Conservation (phyloP, 2,888 invertebrate species). For the Helicoverpa assulta region DNA sequence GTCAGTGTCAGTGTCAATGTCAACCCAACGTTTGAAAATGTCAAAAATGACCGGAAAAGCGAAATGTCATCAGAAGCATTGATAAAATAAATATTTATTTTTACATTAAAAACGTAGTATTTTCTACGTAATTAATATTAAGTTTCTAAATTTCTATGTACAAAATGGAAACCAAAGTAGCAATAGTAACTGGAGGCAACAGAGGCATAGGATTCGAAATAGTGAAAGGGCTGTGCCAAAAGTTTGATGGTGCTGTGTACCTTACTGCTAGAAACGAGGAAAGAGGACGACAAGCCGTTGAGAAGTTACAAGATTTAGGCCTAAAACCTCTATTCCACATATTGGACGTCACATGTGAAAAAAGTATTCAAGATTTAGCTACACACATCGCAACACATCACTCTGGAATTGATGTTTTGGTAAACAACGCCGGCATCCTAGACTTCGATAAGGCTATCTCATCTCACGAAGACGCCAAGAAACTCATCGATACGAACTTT, state of each 20-base stretch:
- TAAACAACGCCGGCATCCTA: slow-evolving; percentile 95
- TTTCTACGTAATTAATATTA: slow-evolving; percentile 73
- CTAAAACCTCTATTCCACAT: slow-evolving; percentile 92
- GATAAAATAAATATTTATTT: slow-evolving; percentile 76
- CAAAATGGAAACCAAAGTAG: slow-evolving; percentile 89
- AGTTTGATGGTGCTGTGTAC: slow-evolving; percentile 93
- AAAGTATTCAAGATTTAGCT: slow-evolving; percentile 91
- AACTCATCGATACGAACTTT: slow-evolving; percentile 93
- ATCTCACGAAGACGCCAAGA: slow-evolving; percentile 92
- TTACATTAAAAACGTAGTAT: slow-evolving; percentile 73
- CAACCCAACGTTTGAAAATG: slow-evolving; percentile 19
- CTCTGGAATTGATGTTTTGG: slow-evolving; percentile 93
- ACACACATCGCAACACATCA: slow-evolving; percentile 91
- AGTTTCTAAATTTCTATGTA: slow-evolving; percentile 78
- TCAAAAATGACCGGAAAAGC: slow-evolving; percentile 68
- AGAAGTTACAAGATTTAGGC: slow-evolving; percentile 90
- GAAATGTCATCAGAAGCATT: slow-evolving; percentile 67
- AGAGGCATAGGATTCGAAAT: slow-evolving; percentile 87
- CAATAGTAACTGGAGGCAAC: slow-evolving; percentile 86
- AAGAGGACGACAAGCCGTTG: slow-evolving; percentile 91
- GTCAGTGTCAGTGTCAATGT: background rate
- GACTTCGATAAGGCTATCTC: slow-evolving; percentile 92
- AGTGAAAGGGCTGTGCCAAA: slow-evolving; percentile 91
- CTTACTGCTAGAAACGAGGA: slow-evolving; percentile 92
- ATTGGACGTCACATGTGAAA: slow-evolving; percentile 92